Evolutionary conservation across 2,888 invertebrate species (phyloP), one percentile per base, ranked within the genome.

Genomic region (Miltochrista miniata): DNA sequence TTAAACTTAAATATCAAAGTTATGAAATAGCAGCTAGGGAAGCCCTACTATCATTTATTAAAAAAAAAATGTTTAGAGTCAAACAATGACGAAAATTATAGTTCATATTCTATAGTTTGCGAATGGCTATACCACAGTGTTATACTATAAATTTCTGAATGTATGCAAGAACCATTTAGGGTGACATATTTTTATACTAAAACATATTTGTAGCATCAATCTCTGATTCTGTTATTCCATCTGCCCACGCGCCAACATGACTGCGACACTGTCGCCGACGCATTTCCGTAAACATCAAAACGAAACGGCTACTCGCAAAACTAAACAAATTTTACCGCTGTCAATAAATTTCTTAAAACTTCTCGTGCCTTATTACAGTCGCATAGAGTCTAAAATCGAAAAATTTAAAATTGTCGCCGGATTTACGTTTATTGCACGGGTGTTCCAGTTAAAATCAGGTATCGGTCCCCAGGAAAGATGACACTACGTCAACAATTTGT

Each of bases 401-500:
- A 13, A 14, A 30, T 29, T 4, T 30, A 9, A 36, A 53, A 53
- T 58, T 9, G 35, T 41, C 59, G 57, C 31, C 45, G 47, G 49
- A 56, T 52, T 56, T 67, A 51, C 54, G 48, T 67, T 71, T 74
- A 72, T 68, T 68, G 53, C 68, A 65, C 49, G 61, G 55, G 59
- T 80, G 76, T 71, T 77, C 78, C 67, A 70, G 72, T 81, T 79
- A 64, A 70, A 74, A 63, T 75, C 85, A 88, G 86, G 86, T 86
- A 86, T 74, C 76, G 81, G 83, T 77, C 83, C 82, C 83, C 77
- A 79, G 84, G 90, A 88, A 90, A 90, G 81, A 85, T 81, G 90
- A 90, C 81, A 87, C 89, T 83, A 74, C 77, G 85, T 87, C 84
- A 90, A 89, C 90, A 91, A 89, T 87, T 89, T 89, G 89, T 88